These are phyloP conservation scores for Brienomyrus brachyistius DNA, from an alignment of 2,113 vertebrate genomes.

Conservation along the genomic window DNA sequence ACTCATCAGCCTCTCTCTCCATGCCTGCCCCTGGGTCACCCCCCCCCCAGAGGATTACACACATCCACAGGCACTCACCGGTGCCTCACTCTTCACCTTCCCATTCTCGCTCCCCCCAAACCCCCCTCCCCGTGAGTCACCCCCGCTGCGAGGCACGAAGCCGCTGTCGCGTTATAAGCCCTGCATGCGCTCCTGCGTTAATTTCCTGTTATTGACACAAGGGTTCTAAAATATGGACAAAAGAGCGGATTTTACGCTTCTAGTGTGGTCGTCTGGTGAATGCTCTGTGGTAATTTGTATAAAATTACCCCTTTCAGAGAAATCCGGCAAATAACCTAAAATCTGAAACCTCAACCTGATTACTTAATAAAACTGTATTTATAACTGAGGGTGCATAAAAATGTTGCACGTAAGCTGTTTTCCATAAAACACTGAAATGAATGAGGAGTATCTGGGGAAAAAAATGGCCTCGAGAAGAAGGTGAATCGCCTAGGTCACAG, in stretches of 20 bases:
- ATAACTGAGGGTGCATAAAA: neutral
- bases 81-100: neutral
- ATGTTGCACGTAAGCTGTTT: neutral
- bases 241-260: neutral
- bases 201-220: neutral
- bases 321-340: neutral
- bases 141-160: neutral
- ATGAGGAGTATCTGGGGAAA: neutral
- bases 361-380: neutral
- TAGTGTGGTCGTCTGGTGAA: neutral
- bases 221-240: neutral
- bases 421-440: neutral
- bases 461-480: neutral
- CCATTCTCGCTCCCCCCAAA: neutral
- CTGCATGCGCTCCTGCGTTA: neutral
- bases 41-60: neutral
- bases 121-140: neutral
- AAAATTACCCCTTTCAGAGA: neutral
- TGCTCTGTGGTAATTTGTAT: neutral
- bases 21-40: neutral
- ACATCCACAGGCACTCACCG: neutral
- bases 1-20: conserved; percentile 5
- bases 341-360: neutral
- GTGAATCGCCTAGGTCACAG: neutral
- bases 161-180: neutral